Conservation (phyloP, 1,140 invertebrate species). For the Brachionus paranguensis region DNA sequence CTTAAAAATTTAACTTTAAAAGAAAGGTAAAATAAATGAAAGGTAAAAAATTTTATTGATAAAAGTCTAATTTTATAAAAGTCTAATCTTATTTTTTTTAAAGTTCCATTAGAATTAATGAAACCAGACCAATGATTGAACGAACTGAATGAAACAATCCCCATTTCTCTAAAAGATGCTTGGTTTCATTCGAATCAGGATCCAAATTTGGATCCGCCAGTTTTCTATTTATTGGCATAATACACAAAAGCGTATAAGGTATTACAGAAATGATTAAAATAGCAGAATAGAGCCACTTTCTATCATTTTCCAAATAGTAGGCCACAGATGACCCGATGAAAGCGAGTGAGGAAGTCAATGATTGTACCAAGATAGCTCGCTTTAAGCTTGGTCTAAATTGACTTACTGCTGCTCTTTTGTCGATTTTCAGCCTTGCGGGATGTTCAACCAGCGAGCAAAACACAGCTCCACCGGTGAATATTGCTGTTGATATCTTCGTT, state of each 20-base stretch:
- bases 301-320: neutral
- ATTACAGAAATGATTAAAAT: neutral
- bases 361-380: neutral
- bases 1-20: too few relatives aligned
- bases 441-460: neutral
- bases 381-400: constrained; percentile 23
- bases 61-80: too few relatives aligned
- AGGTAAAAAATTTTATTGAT: too few relatives aligned
- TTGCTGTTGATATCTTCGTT: neutral
- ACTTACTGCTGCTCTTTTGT: neutral
- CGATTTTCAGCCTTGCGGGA: neutral
- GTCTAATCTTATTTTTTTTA: neutral
- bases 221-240: neutral
- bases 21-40: too few relatives aligned
- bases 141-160: neutral
- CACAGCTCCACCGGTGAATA: constrained; percentile 12
- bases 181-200: neutral
- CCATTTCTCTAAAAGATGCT: neutral
- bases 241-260: neutral
- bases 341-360: neutral
- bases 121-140: neutral
- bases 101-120: neutral
- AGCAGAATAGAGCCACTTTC: neutral
- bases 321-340: neutral
- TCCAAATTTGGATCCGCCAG: neutral